These are phyloP conservation scores for Pseudochirops cupreus DNA, from an alignment of 2,797 vertebrate genomes.

Conservation along the genomic window DNA sequence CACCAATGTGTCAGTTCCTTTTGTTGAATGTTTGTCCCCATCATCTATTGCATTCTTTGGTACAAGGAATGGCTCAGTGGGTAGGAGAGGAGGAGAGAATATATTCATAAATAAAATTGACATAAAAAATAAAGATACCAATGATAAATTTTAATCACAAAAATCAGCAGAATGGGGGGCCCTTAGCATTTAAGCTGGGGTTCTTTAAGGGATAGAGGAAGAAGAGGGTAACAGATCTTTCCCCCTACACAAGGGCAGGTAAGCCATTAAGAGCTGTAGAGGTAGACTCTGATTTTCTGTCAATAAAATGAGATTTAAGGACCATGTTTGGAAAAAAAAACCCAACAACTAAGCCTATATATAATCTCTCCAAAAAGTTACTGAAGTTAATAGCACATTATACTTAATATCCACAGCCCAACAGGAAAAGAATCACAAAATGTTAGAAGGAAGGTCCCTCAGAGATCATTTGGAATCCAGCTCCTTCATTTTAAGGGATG, in stretches of 20 bases:
- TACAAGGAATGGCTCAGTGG: constrained; percentile 45
- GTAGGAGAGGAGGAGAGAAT: neutral
- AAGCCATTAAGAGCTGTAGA: neutral
- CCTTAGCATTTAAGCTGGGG: neutral
- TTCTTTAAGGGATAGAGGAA: neutral
- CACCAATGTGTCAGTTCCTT: neutral
- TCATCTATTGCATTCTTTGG: constrained; percentile 54
- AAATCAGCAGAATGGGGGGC: neutral
- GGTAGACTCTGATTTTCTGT: neutral
- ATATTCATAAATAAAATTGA: constrained; percentile 19
- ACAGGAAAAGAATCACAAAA: neutral
- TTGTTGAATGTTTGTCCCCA: constrained; percentile 58
- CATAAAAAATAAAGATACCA: neutral
- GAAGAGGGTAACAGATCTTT: neutral
- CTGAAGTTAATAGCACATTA: neutral
- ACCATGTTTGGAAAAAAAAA: neutral
- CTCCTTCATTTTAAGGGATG: neutral
- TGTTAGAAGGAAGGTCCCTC: neutral
- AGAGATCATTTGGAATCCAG: neutral
- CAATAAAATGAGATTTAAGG: neutral
- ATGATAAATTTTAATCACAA: neutral
- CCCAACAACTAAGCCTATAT: neutral
- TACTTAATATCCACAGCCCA: neutral
- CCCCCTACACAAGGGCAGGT: neutral
- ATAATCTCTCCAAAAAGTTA: neutral